Conservation (phyloP, 2,888 invertebrate genomes). For the Polydrusus pterygomalis region DNA sequence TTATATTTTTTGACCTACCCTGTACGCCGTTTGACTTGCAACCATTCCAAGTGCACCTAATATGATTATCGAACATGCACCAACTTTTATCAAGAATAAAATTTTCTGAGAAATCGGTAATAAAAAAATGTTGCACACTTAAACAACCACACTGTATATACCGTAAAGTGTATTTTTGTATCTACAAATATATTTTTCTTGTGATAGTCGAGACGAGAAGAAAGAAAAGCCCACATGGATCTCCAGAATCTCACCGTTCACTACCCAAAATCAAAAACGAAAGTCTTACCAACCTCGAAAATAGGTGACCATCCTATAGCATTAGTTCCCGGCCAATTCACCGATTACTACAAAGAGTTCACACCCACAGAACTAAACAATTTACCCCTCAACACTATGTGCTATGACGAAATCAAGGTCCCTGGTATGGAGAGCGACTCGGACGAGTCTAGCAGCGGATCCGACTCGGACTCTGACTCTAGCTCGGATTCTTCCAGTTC, state of each 20-base stretch:
- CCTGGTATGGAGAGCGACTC: constrained; percentile 27
- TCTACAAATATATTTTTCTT: background rate
- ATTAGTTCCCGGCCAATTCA: constrained; percentile 97
- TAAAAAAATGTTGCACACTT: too few relatives aligned
- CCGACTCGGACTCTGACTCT: constrained; percentile 49
- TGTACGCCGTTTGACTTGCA: too few relatives aligned
- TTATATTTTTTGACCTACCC: too few relatives aligned
- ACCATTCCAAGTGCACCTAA: too few relatives aligned
- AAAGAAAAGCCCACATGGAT: constrained; percentile 90
- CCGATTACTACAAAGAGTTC: constrained; percentile 88
- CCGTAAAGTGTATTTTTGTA: too few relatives aligned
- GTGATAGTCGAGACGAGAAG: constrained; percentile 78
- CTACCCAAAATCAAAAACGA: constrained; percentile 77
- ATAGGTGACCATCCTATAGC: constrained; percentile 91
- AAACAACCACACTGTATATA: too few relatives aligned
- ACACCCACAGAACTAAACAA: constrained; percentile 90
- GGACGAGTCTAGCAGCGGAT: constrained; percentile 48
- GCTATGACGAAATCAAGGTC: constrained; percentile 53
- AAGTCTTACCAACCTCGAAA: constrained; percentile 72
- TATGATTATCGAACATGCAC: too few relatives aligned
- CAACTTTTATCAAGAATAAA: too few relatives aligned
- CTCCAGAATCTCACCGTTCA: constrained; percentile 93
- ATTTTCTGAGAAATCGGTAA: too few relatives aligned
- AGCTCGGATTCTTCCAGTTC: constrained; percentile 44
- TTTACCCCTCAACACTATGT: constrained; percentile 93